A percentile compares a stretch with the other conserved stretches of the same genome.
Evolutionary conservation across 1,140 invertebrate genomes (phyloP).

Genomic region (Drosophila athabasca): DNA sequence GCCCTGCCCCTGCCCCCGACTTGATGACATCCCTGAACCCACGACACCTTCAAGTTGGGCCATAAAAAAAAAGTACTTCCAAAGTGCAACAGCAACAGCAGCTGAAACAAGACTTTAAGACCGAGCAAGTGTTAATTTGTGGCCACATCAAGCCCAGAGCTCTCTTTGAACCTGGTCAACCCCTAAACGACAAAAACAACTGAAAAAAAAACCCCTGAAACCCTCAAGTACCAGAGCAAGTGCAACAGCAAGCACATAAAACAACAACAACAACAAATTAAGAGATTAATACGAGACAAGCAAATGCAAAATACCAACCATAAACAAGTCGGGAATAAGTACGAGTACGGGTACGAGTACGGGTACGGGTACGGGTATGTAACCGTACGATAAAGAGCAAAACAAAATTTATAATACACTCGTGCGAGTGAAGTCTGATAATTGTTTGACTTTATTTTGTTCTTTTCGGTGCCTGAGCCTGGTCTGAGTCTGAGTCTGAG

Average conservation of each 20-base stretch:
- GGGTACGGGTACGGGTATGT: constrained; percentile 11
- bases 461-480: constrained; percentile 21
- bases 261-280: constrained; percentile 46
- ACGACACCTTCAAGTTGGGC: constrained; percentile 16
- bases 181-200: constrained; percentile 23
- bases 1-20: background rate
- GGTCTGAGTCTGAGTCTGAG: too few species aligned
- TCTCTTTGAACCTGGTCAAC: constrained; percentile 38
- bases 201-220: constrained; percentile 25
- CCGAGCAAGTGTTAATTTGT: constrained; percentile 50
- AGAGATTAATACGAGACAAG: constrained; percentile 68
- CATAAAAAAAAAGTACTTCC: constrained; percentile 42
- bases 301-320: constrained; percentile 55
- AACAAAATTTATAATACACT: background rate
- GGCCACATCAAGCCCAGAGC: constrained; percentile 42
- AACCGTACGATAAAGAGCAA: background rate
- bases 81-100: constrained; percentile 47
- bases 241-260: constrained; percentile 13
- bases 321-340: constrained; percentile 60
- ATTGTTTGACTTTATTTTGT: constrained; percentile 17
- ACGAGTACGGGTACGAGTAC: constrained; percentile 1
- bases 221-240: constrained; percentile 49
- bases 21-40: constrained; percentile 24
- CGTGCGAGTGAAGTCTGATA: too few species aligned
- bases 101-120: constrained; percentile 41